Evolutionary conservation across 2,797 vertebrate species (phyloP).

Genomic region (Eulemur albifrons): DNA sequence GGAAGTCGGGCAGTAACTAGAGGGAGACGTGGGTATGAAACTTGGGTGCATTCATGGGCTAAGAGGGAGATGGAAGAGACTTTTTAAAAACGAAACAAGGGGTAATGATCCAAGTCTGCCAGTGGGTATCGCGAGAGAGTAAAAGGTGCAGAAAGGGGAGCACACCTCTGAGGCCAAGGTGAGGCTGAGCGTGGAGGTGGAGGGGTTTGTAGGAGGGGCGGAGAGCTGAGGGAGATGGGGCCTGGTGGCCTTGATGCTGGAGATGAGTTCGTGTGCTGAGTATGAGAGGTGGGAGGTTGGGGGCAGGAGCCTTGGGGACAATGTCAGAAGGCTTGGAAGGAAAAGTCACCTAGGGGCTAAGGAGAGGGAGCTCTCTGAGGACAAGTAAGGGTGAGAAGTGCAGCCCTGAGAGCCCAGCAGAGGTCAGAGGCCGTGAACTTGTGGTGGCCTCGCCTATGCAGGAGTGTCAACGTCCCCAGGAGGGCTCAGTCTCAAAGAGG

Average conservation of each 20-base stretch:
- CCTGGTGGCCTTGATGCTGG: neutral
- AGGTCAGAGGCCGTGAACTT: neutral
- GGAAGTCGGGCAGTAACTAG: neutral
- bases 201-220: neutral
- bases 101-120: neutral
- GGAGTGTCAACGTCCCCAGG: neutral
- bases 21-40: neutral
- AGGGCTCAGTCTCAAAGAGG: neutral
- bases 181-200: neutral
- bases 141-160: neutral
- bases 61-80: neutral
- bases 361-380: neutral
- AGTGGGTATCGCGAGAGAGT: neutral
- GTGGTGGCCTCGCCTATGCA: neutral
- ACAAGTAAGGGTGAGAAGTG: neutral
- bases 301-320: neutral
- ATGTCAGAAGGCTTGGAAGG: neutral
- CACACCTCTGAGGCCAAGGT: neutral
- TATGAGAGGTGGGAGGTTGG: neutral
- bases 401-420: neutral
- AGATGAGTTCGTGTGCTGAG: neutral
- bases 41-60: neutral
- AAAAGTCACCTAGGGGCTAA: no score
- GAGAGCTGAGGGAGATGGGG: neutral
- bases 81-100: neutral